Evolutionary conservation across 2,797 vertebrate genomes (phyloP), one percentile per base, ranked within the genome.

Genomic region (Psittacula derbiana): DNA sequence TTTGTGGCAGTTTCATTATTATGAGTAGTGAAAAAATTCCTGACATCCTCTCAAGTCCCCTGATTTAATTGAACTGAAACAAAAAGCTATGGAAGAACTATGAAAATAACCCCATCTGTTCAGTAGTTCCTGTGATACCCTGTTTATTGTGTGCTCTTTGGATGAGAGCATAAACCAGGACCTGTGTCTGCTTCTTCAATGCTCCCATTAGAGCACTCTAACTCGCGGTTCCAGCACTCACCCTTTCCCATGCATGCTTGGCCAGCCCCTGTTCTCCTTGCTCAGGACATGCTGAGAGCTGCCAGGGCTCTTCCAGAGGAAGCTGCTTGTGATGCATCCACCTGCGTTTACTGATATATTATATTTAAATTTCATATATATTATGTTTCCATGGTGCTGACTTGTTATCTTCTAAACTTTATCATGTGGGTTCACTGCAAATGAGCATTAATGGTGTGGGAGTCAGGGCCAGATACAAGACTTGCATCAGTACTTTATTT

Each of bases 351-450:
- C 92, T 80, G 95, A 91, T 76, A 46, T 8, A 36, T 82, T 53
- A 31, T 41, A 57, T 71, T 79, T 2, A 74, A 36, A 74, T 92
- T 82, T 87, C 33, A 40, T 76, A 72, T 86, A 44, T 66, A 88
- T 91, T 81, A 73, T 87, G 94, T 97, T 95, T 95, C 96, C 95
- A 95, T 95, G 91, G 95, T 71, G 84, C 96, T 80, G 82, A 71
- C 64, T 90, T 94, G 86, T 89, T 93, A 80, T 87, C 91, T 96
- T 94, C 89, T 36, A 76, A 81, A 85, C 91, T 92, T 88, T 69
- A 33, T 86, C 11, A 5, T 81, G 66, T 83, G 75, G 49, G 41
- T 88, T 95, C 38, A 2, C 65, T 75, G 86, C 1, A 6, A 93
- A 36, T 90, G 83, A 90, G 55, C 58, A 12, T 86, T 92, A 82